Evolutionary conservation across 1,140 invertebrate genomes (phyloP).

Genomic region (Neodiprion lecontei): DNA sequence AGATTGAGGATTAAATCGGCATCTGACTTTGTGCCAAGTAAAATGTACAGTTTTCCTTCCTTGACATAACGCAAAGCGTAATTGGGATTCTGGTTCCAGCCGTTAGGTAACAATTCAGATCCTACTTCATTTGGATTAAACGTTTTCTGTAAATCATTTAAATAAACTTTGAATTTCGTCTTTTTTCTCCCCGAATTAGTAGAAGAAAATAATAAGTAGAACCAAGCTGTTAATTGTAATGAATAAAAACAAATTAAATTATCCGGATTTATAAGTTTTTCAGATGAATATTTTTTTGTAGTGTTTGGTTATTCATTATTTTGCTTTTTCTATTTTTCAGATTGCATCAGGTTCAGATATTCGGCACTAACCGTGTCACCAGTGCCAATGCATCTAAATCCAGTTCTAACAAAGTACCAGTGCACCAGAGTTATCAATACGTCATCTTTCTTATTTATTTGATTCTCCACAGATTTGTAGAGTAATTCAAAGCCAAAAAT

Average conservation of each 20-base stretch:
- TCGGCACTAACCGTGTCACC: constrained; percentile 69
- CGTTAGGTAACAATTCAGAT: constrained; percentile 72
- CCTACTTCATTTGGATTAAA: constrained; percentile 67
- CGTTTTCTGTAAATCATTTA: constrained; percentile 61
- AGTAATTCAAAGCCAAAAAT: constrained; percentile 78
- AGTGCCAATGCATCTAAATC: constrained; percentile 75
- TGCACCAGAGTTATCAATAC: constrained; percentile 73
- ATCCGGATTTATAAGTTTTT: not conserved
- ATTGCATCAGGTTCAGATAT: not conserved
- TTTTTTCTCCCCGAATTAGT: constrained; percentile 9
- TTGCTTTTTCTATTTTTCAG: not conserved
- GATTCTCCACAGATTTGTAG: constrained; percentile 67
- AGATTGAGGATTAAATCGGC: constrained; percentile 70
- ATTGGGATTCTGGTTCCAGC: constrained; percentile 69
- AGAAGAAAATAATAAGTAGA: constrained; percentile 16
- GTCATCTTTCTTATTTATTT: constrained; percentile 74
- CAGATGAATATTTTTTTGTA: no score
- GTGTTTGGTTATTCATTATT: not conserved
- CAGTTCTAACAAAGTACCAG: constrained; percentile 74
- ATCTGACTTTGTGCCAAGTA: constrained; percentile 71
- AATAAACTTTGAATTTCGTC: not conserved
- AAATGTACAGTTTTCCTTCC: constrained; percentile 70
- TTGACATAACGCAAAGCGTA: constrained; percentile 74
- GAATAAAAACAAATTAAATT: constrained; percentile 5
- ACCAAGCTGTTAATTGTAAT: constrained; percentile 8